Conservation (phyloP, 2,113 vertebrate genomes). For the Cyprinodon brontotheroides region DNA sequence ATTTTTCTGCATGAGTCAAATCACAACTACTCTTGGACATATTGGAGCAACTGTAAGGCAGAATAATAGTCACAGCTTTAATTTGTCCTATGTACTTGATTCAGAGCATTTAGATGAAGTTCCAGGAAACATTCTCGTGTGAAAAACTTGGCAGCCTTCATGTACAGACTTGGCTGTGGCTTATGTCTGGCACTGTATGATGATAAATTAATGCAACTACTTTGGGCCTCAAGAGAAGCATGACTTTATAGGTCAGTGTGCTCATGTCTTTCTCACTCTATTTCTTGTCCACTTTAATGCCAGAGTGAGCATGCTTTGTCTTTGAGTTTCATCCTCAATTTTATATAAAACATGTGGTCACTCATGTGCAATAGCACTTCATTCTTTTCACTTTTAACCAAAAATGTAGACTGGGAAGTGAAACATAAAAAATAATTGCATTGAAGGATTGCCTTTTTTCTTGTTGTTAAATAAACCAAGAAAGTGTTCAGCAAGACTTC, state of each 20-base stretch:
- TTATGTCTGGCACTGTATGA: slow-evolving; percentile 50
- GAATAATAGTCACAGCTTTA: slow-evolving; percentile 28
- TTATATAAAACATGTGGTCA: slow-evolving; percentile 4
- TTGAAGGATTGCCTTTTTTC: slow-evolving; percentile 42
- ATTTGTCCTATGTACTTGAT: slow-evolving; percentile 14
- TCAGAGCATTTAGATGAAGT: slow-evolving; percentile 18
- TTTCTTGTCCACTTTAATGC: slow-evolving; percentile 23
- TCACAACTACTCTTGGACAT: slow-evolving; percentile 30
- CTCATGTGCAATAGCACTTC: neutral
- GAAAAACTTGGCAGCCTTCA: slow-evolving; percentile 54
- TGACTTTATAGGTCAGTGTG: slow-evolving; percentile 46
- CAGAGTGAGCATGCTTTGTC: slow-evolving; percentile 25
- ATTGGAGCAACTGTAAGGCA: slow-evolving; percentile 28
- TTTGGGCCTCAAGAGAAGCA: slow-evolving; percentile 34
- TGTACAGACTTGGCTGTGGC: slow-evolving; percentile 46
- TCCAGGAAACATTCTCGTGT: slow-evolving; percentile 38
- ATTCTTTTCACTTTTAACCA: slow-evolving; percentile 28
- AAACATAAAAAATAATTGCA: slow-evolving; percentile 55
- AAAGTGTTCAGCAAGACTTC: slow-evolving; percentile 20
- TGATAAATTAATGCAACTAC: slow-evolving; percentile 62
- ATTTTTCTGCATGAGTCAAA: slow-evolving; percentile 33
- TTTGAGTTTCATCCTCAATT: slow-evolving; percentile 29
- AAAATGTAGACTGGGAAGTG: slow-evolving; percentile 26
- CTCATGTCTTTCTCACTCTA: slow-evolving; percentile 17
- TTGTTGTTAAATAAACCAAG: slow-evolving; percentile 32